Conservation (phyloP, 2,113 vertebrate species). For the Notarius lentiginosus region DNA sequence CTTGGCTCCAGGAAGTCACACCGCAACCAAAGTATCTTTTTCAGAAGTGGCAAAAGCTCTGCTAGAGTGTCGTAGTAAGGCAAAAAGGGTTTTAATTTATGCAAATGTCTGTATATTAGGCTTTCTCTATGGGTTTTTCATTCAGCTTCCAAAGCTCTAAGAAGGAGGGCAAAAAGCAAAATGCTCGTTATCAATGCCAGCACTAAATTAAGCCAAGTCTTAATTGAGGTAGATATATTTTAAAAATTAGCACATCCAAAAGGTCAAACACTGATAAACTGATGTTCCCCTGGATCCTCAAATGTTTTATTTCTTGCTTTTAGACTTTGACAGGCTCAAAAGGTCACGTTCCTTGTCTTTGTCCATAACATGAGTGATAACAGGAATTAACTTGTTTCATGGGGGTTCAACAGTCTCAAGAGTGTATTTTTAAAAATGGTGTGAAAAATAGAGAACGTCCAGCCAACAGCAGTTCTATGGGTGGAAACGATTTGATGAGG, state of each 20-base stretch:
- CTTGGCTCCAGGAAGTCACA: too few species aligned
- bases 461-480: neutral
- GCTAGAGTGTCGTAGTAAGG: neutral
- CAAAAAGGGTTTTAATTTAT: neutral
- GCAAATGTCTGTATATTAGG: neutral
- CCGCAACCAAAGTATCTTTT: too few species aligned
- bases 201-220: neutral
- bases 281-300: neutral
- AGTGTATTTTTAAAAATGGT: neutral
- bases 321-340: slow-evolving; percentile 35
- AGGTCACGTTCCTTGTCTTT: neutral
- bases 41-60: neutral
- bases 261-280: slow-evolving; percentile 14
- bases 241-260: slow-evolving; percentile 3
- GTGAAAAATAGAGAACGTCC: neutral
- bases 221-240: slow-evolving; percentile 3
- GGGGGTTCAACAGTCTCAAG: neutral
- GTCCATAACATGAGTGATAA: neutral
- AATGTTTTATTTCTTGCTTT: neutral
- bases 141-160: neutral
- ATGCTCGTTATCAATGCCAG: neutral
- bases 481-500: neutral
- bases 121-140: neutral
- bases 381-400: neutral
- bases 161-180: neutral